Percentiles rank a stretch among this genome's conserved stretches.
Evolutionary conservation across 2,888 invertebrate species (phyloP).

Genomic region (Brachyopa scutellaris): DNA sequence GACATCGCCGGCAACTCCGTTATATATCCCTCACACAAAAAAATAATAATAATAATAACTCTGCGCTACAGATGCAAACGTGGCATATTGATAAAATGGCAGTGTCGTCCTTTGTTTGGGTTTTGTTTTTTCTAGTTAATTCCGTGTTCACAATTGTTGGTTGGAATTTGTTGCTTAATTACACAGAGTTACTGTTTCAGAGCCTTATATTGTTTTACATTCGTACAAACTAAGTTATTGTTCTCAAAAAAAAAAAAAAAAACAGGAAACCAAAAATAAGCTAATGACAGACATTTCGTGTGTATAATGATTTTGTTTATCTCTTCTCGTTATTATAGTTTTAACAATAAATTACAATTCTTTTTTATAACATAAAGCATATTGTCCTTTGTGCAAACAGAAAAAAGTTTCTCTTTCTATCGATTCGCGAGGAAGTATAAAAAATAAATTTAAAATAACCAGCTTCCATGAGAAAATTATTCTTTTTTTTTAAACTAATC

Average conservation of each 20-base stretch:
- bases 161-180: constrained; percentile 22
- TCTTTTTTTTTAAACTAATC: constrained; percentile 1
- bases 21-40: no score
- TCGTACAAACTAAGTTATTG: constrained; percentile 35
- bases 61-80: not conserved
- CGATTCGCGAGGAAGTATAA: constrained; percentile 48
- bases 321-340: not conserved
- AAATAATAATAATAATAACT: no score
- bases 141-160: no score
- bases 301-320: constrained; percentile 14
- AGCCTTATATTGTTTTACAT: constrained; percentile 67
- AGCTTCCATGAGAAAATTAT: constrained; percentile 50
- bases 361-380: constrained; percentile 43
- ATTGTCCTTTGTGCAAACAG: constrained; percentile 59
- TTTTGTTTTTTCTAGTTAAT: not conserved
- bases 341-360: constrained; percentile 16
- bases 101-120: constrained; percentile 22
- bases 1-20: no score
- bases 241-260: constrained; percentile 16
- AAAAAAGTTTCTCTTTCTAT: not conserved
- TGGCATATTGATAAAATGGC: constrained; percentile 32
- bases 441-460: constrained; percentile 56
- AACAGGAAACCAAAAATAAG: not conserved
- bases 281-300: constrained; percentile 52
- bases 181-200: constrained; percentile 18